Evolutionary conservation across 2,888 invertebrate species (phyloP), one percentile per base, ranked within the genome.

Genomic region (Bombylius discolor): DNA sequence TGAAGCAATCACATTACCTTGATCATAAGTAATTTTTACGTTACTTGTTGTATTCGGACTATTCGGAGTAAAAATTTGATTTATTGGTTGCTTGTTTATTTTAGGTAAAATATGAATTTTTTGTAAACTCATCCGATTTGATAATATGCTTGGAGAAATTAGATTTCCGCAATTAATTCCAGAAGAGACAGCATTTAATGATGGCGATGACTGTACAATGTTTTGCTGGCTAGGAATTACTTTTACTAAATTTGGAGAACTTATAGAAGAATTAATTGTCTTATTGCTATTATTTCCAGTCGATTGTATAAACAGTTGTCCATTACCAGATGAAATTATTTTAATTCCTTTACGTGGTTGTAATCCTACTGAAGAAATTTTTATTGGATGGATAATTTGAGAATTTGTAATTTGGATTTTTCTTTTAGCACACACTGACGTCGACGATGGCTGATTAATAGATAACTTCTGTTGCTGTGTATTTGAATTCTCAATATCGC

Each of bases 241-340:
- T 23, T 23, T 23, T 23, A 23, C 23, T 23, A 23, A 23, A 23
- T 23, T 23, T 23, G 23, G 3, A 23, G 23, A 23, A 23, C 3
- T 23, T 23, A 23, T 23, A 23, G 23, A 23, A 23, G 23, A 23
- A 23, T 23, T 23, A 23, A 23, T 23, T 23, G 23, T 23, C 23
- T 23, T 23, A 23, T 23, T 23, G 23, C 23, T 23, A 23, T 23
- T 23, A 23, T 23, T 23, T 23, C 23, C 23, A 1, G 55, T 50
- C 23, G 59, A 47, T 56, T 72, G 72, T 52, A 73, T 67, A 51
- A 71, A 70, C 57, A 73, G 66, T 59, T 72, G 72, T 14, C 72
- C 72, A 57, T 70, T 71, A 33, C 70, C 64, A 6, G 72, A 71
- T 51, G 67, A 66, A 52, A 71, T 70, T 42, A 72, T 68, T 63